These are phyloP conservation scores for Drosophila bunnanda DNA, from an alignment of 2,888 invertebrate species.

Conservation along the genomic window DNA sequence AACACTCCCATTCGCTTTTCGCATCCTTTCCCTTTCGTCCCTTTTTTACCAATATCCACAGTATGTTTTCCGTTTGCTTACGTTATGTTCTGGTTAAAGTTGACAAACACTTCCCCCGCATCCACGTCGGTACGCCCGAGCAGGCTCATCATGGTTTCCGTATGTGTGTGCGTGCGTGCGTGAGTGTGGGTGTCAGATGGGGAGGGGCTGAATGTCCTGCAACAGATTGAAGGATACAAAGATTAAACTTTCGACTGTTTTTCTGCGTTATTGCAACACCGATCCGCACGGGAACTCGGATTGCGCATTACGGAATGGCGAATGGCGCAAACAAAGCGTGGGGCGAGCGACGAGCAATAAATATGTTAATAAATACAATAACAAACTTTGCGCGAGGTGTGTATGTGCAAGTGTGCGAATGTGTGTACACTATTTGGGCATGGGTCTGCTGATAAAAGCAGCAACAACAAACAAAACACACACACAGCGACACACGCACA, in stretches of 20 bases:
- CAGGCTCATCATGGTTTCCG: constrained; percentile 80
- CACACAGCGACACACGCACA: constrained; percentile 31
- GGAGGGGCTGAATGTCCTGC: constrained; percentile 28
- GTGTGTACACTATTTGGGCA: constrained; percentile 47
- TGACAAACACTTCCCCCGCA: constrained; percentile 95
- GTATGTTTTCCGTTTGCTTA: constrained; percentile 87
- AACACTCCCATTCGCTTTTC: too few relatives aligned
- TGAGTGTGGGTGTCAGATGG: constrained; percentile 39
- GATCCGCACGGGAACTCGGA: constrained; percentile 12
- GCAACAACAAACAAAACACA: constrained; percentile 74
- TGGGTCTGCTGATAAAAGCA: constrained; percentile 73
- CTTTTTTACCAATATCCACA: neutral
- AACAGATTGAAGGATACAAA: constrained; percentile 44
- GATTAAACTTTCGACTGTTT: neutral
- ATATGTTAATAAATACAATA: constrained; percentile 61
- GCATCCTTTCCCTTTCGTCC: neutral
- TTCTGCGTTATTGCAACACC: constrained; percentile 5
- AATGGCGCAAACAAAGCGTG: constrained; percentile 61
- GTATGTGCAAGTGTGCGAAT: neutral
- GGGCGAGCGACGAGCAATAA: constrained; percentile 36
- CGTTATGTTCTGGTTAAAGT: constrained; percentile 99
- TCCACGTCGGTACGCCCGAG: constrained; percentile 85
- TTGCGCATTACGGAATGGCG: constrained; percentile 32
- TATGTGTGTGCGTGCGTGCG: constrained; percentile 18
- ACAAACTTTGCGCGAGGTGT: constrained; percentile 19